Conservation (phyloP, 1,140 invertebrate genomes). For the Pseudomyrmex sp. region DNA sequence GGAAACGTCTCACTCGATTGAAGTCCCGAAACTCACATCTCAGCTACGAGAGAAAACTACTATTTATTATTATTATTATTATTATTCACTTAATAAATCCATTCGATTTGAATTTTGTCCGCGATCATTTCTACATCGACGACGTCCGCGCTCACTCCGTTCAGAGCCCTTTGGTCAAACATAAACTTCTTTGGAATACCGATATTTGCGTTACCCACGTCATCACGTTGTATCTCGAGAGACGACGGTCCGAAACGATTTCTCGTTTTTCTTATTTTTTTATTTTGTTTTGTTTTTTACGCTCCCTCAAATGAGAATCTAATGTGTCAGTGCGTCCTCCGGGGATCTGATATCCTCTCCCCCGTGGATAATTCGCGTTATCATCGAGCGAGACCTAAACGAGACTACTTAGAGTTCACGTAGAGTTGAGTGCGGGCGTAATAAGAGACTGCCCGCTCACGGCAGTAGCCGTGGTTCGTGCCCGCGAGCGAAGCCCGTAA, state of each 20-base stretch:
- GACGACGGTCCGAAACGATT: not conserved
- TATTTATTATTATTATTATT: not conserved
- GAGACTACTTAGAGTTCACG: conserved; percentile 74
- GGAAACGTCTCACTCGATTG: not conserved
- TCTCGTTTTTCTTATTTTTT: not conserved
- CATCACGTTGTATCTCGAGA: conserved; percentile 1
- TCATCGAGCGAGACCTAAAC: conserved; percentile 52
- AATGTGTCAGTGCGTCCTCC: not conserved
- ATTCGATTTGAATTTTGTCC: not conserved
- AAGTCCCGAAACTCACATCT: not conserved
- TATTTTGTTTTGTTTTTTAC: too few species aligned
- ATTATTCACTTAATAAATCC: too few species aligned
- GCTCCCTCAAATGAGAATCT: not conserved
- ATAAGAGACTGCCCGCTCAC: conserved; percentile 77
- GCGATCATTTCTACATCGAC: conserved; percentile 12
- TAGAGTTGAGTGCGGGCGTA: conserved; percentile 77
- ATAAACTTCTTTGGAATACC: not conserved
- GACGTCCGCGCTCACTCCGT: conserved; percentile 13
- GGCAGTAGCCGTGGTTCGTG: conserved; percentile 74
- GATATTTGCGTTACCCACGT: conserved; percentile 16
- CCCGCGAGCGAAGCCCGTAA: conserved; percentile 68
- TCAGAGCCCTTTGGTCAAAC: too few species aligned
- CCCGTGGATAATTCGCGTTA: conserved; percentile 10
- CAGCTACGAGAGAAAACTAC: not conserved
- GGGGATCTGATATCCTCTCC: not conserved